These are phyloP conservation scores for Hycleus cichorii DNA, from an alignment of 1,140 invertebrate genomes.

Conservation along the genomic window DNA sequence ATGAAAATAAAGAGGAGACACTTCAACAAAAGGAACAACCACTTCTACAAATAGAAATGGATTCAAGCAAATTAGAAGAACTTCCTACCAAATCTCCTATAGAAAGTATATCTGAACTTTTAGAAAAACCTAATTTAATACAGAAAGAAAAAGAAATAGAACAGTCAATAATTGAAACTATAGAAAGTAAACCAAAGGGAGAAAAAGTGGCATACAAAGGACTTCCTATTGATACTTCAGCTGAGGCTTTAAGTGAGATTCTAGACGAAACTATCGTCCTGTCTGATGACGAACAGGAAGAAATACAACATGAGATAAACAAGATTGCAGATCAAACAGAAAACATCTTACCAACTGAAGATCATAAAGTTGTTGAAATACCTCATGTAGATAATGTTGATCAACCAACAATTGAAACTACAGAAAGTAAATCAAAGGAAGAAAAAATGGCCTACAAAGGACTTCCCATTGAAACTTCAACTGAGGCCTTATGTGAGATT, in stretches of 20 bases:
- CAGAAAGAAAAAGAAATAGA: no score
- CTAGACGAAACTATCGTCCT: conserved; percentile 45
- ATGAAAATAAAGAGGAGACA: no score
- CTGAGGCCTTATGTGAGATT: conserved; percentile 41
- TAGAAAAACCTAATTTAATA: no score
- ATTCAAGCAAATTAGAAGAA: no score
- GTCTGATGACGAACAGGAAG: conserved; percentile 22
- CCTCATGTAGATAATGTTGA: conserved; percentile 19
- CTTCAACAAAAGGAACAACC: background rate
- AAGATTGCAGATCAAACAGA: background rate
- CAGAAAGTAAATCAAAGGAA: background rate
- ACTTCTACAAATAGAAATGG: no score
- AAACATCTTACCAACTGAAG: background rate
- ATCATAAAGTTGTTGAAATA: conserved; percentile 16
- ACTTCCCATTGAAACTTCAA: conserved; percentile 44
- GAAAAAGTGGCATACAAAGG: conserved; percentile 36
- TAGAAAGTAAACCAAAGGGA: background rate
- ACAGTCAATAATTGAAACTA: no score
- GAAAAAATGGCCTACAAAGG: conserved; percentile 36
- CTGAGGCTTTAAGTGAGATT: conserved; percentile 41
- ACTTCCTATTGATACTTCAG: conserved; percentile 44
- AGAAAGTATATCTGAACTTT: no score
- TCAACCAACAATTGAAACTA: no score
- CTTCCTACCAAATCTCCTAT: no score
- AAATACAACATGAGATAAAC: conserved; percentile 34